phyloP scores from a whole-genome alignment of 2,113 vertebrate species.

The Scomber japonicus region DNA sequence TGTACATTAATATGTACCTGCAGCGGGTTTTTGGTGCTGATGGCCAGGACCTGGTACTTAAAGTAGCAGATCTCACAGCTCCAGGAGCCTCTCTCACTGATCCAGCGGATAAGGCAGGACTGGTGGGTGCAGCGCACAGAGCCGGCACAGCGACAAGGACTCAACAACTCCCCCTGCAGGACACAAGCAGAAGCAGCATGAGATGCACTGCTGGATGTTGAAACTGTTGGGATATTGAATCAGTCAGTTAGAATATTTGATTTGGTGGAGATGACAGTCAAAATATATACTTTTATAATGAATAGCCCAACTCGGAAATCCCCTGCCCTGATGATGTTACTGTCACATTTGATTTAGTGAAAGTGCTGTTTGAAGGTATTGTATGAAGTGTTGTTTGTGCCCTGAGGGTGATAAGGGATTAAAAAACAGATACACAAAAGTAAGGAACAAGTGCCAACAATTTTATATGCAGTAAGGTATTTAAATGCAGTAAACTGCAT shows the following conservation, averaged over 20 bases:
- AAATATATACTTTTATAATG: not conserved
- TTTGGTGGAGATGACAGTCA: slow-evolving; percentile 7
- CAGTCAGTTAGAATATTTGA: not conserved
- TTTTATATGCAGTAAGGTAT: not conserved
- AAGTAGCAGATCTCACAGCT: slow-evolving; percentile 92
- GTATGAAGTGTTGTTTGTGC: not conserved
- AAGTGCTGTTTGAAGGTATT: not conserved
- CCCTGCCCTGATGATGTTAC: not conserved
- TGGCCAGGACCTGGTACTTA: slow-evolving; percentile 91
- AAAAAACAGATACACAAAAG: not conserved
- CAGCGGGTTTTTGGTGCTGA: slow-evolving; percentile 91
- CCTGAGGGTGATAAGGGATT: slow-evolving; percentile 4
- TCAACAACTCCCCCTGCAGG: slow-evolving; percentile 89
- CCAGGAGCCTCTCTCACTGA: slow-evolving; percentile 92
- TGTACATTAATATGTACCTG: slow-evolving; percentile 81
- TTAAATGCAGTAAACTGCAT: not conserved
- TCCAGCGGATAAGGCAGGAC: slow-evolving; percentile 92
- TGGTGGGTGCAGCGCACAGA: slow-evolving; percentile 91
- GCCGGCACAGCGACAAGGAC: slow-evolving; percentile 89
- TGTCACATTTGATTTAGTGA: slow-evolving; percentile 4
- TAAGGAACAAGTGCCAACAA: not conserved
- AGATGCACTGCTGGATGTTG: not conserved
- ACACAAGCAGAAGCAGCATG: slow-evolving; percentile 47
- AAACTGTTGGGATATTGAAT: slow-evolving; percentile 1
- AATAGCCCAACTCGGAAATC: slow-evolving; percentile 13